These are phyloP conservation scores for Megaleporinus macrocephalus DNA, from an alignment of 2,113 vertebrate species.

Conservation along the genomic window DNA sequence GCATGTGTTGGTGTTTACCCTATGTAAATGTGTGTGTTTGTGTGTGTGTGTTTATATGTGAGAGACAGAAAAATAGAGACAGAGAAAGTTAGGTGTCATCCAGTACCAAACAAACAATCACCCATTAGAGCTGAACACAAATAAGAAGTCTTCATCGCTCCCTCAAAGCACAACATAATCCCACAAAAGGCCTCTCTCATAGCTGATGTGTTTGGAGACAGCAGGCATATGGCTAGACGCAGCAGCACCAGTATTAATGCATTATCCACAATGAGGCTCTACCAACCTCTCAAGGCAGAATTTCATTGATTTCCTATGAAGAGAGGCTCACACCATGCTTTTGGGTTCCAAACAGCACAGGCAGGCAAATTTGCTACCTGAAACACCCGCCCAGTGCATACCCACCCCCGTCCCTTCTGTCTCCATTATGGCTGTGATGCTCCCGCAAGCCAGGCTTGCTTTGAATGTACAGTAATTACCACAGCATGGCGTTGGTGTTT, in stretches of 20 bases:
- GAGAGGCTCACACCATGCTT: neutral
- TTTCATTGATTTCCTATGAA: slow-evolving; percentile 8
- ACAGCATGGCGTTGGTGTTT: neutral
- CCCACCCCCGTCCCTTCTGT: neutral
- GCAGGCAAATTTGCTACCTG: neutral
- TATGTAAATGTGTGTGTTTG: neutral
- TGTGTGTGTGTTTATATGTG: neutral
- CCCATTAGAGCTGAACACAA: slow-evolving; percentile 8
- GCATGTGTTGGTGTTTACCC: too few relatives aligned
- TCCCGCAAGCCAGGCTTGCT: neutral
- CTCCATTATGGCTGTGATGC: neutral
- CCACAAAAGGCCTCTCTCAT: neutral
- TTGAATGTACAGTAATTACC: slow-evolving; percentile 38
- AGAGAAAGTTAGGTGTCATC: neutral
- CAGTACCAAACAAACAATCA: neutral
- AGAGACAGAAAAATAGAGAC: neutral
- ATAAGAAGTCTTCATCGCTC: neutral
- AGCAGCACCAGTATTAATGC: slow-evolving; percentile 10
- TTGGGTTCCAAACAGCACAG: neutral
- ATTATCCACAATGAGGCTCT: neutral
- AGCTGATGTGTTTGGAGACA: neutral
- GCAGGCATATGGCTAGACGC: neutral
- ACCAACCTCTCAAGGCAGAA: slow-evolving; percentile 10
- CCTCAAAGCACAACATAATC: neutral
- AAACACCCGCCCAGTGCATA: neutral